These are phyloP conservation scores for Eulacestoma nigropectus DNA, from an alignment of 2,113 vertebrate genomes.

Conservation along the genomic window DNA sequence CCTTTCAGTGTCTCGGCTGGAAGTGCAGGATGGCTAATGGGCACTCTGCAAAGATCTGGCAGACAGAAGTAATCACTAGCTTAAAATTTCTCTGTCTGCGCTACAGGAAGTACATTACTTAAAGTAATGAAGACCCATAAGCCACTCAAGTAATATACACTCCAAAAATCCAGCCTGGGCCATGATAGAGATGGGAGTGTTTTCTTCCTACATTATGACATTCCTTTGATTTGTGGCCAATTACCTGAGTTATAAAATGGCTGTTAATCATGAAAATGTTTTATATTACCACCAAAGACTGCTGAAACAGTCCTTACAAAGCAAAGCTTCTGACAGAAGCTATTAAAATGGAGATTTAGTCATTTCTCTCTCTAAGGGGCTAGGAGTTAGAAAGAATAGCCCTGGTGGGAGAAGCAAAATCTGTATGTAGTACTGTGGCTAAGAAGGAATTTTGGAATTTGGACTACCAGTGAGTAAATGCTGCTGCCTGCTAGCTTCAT, in stretches of 20 bases:
- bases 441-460: background rate
- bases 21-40: background rate
- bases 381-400: constrained; percentile 50
- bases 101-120: constrained; percentile 66
- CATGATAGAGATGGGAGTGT: constrained; percentile 52
- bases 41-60: background rate
- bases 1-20: background rate
- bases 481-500: constrained; percentile 23
- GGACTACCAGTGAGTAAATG: constrained; percentile 26
- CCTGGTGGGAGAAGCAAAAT: constrained; percentile 9
- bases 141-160: constrained; percentile 42
- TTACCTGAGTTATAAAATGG: constrained; percentile 71
- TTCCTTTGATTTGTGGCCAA: constrained; percentile 71
- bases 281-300: constrained; percentile 61
- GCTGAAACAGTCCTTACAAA: constrained; percentile 72
- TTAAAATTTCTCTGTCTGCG: constrained; percentile 44
- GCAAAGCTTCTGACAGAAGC: constrained; percentile 67
- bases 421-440: constrained; percentile 18
- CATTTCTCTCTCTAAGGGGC: constrained; percentile 35
- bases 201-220: constrained; percentile 68
- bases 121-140: constrained; percentile 69
- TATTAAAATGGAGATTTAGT: constrained; percentile 73
- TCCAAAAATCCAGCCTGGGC: constrained; percentile 51
- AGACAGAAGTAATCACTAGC: constrained; percentile 54
- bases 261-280: constrained; percentile 71